Conservation (phyloP, 2,797 vertebrate species). For the Acrocephalus scirpaceus region DNA sequence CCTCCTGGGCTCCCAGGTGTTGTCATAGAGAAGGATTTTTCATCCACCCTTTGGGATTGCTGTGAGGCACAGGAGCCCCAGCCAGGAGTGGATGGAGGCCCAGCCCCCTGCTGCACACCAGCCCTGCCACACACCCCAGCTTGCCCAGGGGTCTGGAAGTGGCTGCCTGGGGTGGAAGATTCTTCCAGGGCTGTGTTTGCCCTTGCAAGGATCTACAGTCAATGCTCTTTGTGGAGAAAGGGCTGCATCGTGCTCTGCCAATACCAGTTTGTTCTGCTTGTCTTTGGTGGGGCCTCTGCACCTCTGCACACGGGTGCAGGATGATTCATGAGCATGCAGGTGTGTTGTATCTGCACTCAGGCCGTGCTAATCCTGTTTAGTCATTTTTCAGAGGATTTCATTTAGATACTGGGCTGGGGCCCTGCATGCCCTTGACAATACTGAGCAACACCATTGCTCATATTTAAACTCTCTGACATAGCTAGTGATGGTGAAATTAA, state of each 20-base stretch:
- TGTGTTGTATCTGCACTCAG: not conserved
- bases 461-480: slow-evolving; percentile 57
- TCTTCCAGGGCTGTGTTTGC: not conserved
- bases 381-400: slow-evolving; percentile 61
- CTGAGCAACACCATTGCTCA: slow-evolving; percentile 38
- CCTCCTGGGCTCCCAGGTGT: not conserved
- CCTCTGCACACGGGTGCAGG: not conserved
- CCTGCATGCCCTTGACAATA: slow-evolving; percentile 27
- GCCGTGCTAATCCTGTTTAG: slow-evolving; percentile 23
- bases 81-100: fast-evolving
- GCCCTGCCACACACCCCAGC: not conserved
- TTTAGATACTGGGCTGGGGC: slow-evolving; percentile 31
- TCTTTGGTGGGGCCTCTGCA: not conserved
- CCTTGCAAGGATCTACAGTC: fast-evolving
- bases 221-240: not conserved
- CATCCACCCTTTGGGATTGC: fast-evolving
- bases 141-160: not conserved
- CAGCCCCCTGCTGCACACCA: fast-evolving
- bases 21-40: not conserved
- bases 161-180: not conserved
- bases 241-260: not conserved
- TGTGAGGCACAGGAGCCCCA: not conserved
- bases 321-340: slow-evolving; percentile 3
- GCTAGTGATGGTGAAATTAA: slow-evolving; percentile 54
- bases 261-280: not conserved